phyloP scores from a whole-genome alignment of 2,888 invertebrate species.

The Phyllotreta cruciferae region DNA sequence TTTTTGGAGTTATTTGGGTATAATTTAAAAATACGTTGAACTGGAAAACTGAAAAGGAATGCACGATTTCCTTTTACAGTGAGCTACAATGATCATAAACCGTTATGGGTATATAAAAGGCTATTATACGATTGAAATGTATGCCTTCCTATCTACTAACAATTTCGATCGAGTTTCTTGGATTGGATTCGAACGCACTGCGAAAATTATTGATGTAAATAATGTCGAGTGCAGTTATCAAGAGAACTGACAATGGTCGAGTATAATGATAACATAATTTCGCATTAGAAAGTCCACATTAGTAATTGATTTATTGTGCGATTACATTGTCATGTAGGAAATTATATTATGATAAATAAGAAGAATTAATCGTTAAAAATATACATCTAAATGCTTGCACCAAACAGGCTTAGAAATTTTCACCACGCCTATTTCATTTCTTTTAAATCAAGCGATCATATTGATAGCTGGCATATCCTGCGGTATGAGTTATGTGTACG shows the following conservation, averaged over 20 bases:
- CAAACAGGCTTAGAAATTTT: not conserved
- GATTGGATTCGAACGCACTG: not conserved
- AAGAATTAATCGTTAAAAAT: not conserved
- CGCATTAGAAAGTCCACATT: constrained; percentile 9
- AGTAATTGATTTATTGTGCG: not conserved
- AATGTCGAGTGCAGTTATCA: not conserved
- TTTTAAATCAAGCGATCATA: not conserved
- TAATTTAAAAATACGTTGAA: too few species aligned
- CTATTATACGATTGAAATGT: too few species aligned
- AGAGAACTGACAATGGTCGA: constrained; percentile 13
- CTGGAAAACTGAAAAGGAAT: too few species aligned
- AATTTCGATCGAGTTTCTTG: not conserved
- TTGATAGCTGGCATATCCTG: not conserved
- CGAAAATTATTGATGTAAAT: too few species aligned
- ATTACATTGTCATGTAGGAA: constrained; percentile 6
- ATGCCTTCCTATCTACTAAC: not conserved
- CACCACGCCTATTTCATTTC: not conserved
- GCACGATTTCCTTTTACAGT: too few species aligned
- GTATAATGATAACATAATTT: constrained; percentile 7
- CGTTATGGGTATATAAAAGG: too few species aligned
- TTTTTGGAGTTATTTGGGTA: too few species aligned
- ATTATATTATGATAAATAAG: not conserved
- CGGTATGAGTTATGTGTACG: not conserved
- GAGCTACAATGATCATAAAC: too few species aligned
- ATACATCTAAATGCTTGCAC: not conserved